phyloP scores from a whole-genome alignment of 2,797 vertebrate genomes.

The Prunella strophiata region DNA sequence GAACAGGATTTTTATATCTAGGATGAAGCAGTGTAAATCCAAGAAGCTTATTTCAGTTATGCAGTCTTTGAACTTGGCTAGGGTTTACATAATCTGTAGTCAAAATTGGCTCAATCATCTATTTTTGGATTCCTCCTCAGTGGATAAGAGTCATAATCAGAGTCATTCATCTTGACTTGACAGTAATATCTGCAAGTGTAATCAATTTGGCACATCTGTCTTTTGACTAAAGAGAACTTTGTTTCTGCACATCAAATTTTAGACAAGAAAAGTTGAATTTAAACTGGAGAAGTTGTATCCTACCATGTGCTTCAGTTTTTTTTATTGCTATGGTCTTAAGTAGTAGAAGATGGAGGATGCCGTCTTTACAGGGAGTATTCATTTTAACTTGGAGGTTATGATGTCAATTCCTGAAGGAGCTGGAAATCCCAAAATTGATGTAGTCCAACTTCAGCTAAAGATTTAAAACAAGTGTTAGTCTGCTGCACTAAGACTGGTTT shows the following conservation, averaged over 20 bases:
- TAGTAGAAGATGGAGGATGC: neutral
- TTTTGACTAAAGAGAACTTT: neutral
- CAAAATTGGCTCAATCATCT: neutral
- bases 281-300: neutral
- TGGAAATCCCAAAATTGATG: neutral
- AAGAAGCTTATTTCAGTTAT: neutral
- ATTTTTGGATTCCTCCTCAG: neutral
- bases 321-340: neutral
- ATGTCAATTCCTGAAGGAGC: neutral
- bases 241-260: neutral
- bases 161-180: neutral
- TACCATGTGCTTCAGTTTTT: neutral
- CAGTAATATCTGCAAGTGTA: neutral
- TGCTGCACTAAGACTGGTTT: neutral
- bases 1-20: neutral
- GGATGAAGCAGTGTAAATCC: neutral
- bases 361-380: neutral
- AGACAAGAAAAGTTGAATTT: neutral
- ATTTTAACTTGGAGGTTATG: neutral
- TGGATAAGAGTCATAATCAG: neutral
- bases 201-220: neutral
- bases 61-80: neutral
- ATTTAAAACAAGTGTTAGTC: neutral
- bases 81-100: neutral
- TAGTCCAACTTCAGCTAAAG: neutral